Evolutionary conservation across 2,113 vertebrate species (phyloP), one percentile per base, ranked within the genome.

Genomic region (Perca flavescens): DNA sequence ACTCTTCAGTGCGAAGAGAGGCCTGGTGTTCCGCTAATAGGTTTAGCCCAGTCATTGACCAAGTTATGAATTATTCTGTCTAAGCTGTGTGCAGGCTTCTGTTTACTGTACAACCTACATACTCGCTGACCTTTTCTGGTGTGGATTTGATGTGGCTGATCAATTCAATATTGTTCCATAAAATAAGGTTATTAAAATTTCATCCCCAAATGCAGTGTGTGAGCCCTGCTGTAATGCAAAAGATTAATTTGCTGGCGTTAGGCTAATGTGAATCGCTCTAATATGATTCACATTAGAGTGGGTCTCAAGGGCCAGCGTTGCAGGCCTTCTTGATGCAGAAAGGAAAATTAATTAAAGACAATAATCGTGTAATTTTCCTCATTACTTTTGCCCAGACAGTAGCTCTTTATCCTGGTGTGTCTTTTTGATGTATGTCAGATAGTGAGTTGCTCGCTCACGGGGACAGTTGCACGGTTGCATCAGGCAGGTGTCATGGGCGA

Each of bases 281-380:
- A 89, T 81, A 69, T 65, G 78, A 87, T 82, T 90, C 80, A 88
- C 82, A 87, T 92, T 88, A 88, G 84, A 89, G 74, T 58, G 67
- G 85, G 84, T 89, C 91, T 86, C 75, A 34, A 86, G 91, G 91
- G 82, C 75, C 61, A 6, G 80, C 74, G 13, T 74, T 63, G 82
- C 36, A 43, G 77, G n/a, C 57, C 77, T 83, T 88, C 79, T 85
- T 85, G 84, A 89, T 78, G 83, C 83, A 87, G 80, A 72, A 77
- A 85, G 80, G 80, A 71, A 78, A 90, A 93, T 89, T 90, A 92
- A 93, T 94, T 94, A 89, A 89, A 91, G 88, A 92, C 82, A 91
- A 95, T 88, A 87, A 91, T 91, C 66, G 4, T 88, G 83, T 88
- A 88, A 89, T 94, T 91, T 58, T 77, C 75, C 84, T 87, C 86